Conservation (phyloP, 2,888 invertebrate species). For the Ceramica pisi region DNA sequence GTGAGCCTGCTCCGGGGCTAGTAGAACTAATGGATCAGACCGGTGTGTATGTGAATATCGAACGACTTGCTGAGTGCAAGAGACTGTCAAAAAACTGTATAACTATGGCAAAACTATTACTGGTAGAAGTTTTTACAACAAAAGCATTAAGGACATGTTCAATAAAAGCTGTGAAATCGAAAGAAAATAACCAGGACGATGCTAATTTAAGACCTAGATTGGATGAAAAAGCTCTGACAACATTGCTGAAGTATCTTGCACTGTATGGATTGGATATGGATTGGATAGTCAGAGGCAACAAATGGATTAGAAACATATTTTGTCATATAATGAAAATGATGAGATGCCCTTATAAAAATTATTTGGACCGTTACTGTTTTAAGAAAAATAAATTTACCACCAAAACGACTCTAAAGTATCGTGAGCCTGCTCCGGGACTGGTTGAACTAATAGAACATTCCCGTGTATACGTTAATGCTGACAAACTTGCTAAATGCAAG, state of each 20-base stretch:
- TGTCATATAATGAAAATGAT: background rate
- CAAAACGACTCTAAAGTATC: conserved; percentile 26
- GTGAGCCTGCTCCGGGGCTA: conserved; percentile 1
- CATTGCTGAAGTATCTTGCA: conserved; percentile 1
- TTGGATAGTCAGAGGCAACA: conserved; percentile 1
- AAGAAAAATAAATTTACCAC: too few species aligned
- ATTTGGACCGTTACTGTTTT: too few species aligned
- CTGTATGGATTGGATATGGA: background rate
- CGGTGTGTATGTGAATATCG: conserved; percentile 5
- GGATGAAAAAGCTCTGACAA: background rate
- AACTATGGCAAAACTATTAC: background rate
- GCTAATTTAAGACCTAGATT: background rate
- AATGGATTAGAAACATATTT: background rate
- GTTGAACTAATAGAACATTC: conserved; percentile 22
- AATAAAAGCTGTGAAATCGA: background rate
- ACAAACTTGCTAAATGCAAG: background rate
- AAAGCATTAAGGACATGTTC: background rate
- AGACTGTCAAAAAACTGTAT: background rate
- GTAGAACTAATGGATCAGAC: conserved; percentile 11
- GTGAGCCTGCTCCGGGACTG: background rate
- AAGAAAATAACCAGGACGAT: background rate
- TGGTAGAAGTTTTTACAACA: conserved; percentile 11
- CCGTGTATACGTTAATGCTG: background rate
- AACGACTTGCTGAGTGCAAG: background rate
- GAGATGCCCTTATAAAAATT: background rate